These are phyloP conservation scores for Riparia riparia DNA, from an alignment of 2,113 vertebrate genomes.

Conservation along the genomic window DNA sequence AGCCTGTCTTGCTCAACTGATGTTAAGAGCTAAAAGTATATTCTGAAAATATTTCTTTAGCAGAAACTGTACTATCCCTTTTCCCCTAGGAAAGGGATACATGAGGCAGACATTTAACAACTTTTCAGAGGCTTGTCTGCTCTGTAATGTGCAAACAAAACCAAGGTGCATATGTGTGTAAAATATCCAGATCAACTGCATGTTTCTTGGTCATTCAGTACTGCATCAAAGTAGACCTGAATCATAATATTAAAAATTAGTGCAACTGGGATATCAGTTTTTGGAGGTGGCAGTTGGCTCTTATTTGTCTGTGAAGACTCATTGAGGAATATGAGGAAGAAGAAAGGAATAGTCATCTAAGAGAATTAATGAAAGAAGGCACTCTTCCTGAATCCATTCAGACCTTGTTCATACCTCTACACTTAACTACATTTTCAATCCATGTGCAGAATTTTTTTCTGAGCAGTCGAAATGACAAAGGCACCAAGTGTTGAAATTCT, in stretches of 20 bases:
- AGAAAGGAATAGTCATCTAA: background rate
- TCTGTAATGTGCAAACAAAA: background rate
- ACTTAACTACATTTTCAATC: background rate
- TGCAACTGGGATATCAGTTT: background rate
- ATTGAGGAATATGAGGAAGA: background rate
- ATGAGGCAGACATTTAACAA: background rate
- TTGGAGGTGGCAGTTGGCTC: background rate
- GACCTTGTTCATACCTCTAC: background rate
- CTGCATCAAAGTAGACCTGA: background rate
- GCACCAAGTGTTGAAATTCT: background rate
- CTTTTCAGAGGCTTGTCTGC: background rate
- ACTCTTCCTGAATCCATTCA: background rate
- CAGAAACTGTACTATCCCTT: background rate
- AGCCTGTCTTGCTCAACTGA: background rate
- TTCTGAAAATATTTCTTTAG: background rate
- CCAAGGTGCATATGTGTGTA: background rate
- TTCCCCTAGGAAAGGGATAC: background rate
- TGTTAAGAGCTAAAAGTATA: background rate
- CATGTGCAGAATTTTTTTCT: background rate
- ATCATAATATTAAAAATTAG: background rate
- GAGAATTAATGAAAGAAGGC: background rate
- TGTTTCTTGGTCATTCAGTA: background rate
- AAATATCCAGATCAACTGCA: background rate
- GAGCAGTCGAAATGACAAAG: background rate
- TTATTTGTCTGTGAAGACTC: background rate